These are phyloP conservation scores for Daphoenositta chrysoptera DNA, from an alignment of 2,113 vertebrate genomes.

Conservation along the genomic window DNA sequence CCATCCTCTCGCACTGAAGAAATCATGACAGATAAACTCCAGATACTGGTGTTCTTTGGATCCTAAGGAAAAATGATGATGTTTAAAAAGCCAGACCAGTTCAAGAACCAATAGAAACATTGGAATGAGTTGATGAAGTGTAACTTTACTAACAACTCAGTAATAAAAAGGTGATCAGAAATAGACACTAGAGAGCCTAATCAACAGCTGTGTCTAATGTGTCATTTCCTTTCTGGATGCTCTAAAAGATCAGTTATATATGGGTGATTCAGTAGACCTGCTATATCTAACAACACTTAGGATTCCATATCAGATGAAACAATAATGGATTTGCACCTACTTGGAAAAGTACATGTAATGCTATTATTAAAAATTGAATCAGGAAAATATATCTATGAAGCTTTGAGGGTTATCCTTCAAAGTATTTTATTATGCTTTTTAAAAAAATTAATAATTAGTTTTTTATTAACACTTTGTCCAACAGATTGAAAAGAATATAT, in stretches of 20 bases:
- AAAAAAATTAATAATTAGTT: accelerated
- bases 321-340: not conserved
- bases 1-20: not conserved
- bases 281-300: not conserved
- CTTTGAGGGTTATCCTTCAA: not conserved
- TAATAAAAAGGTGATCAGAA: not conserved
- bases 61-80: not conserved
- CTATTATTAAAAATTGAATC: not conserved
- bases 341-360: not conserved
- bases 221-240: not conserved
- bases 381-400: not conserved
- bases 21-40: not conserved
- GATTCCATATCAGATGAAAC: not conserved
- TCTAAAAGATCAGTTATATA: not conserved
- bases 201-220: not conserved
- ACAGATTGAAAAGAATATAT: not conserved
- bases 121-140: not conserved
- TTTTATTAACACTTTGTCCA: not conserved
- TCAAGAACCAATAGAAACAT: not conserved
- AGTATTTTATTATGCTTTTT: not conserved
- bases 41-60: not conserved
- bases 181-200: not conserved
- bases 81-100: not conserved
- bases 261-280: not conserved
- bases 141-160: not conserved